These are phyloP conservation scores for Ctena decussata DNA, from an alignment of 2,888 invertebrate genomes.

Conservation along the genomic window DNA sequence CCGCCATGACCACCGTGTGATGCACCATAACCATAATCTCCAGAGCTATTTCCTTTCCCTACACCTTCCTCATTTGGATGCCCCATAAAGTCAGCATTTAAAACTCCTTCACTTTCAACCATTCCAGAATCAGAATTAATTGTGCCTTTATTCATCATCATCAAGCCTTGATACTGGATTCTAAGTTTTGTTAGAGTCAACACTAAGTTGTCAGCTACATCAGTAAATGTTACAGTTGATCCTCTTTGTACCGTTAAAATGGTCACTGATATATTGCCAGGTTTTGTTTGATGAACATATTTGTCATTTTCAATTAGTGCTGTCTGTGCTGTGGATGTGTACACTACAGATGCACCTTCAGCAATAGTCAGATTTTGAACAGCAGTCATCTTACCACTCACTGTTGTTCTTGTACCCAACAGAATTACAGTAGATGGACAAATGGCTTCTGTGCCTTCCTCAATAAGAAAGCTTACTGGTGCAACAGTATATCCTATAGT, in stretches of 20 bases:
- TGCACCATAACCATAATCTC: conserved; percentile 70
- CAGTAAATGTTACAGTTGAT: conserved; percentile 66
- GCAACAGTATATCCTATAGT: conserved; percentile 77
- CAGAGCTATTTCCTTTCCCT: conserved; percentile 62
- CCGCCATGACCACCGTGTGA: conserved; percentile 81
- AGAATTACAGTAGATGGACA: conserved; percentile 73
- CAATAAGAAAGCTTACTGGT: conserved; percentile 78
- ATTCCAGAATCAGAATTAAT: conserved; percentile 71
- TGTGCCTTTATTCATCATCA: conserved; percentile 72
- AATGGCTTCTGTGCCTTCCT: conserved; percentile 68
- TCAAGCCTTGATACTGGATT: conserved; percentile 73
- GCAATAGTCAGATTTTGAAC: conserved; percentile 79
- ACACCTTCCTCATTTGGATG: conserved; percentile 61
- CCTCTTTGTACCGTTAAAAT: conserved; percentile 74
- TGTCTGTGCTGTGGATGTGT: conserved; percentile 75
- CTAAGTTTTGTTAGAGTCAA: conserved; percentile 67
- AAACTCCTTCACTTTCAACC: conserved; percentile 73
- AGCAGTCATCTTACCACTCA: conserved; percentile 73
- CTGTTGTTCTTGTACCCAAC: conserved; percentile 73
- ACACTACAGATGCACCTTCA: conserved; percentile 70
- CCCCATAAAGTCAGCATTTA: conserved; percentile 72
- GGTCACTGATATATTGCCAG: conserved; percentile 74
- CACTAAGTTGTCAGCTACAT: conserved; percentile 63
- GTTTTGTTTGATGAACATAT: conserved; percentile 69
- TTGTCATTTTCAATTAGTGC: conserved; percentile 73